A percentile compares a stretch with the other conserved stretches of the same genome.
Conservation (phyloP, 1,140 invertebrate species). For the Philotrypesis tridentata region DNA sequence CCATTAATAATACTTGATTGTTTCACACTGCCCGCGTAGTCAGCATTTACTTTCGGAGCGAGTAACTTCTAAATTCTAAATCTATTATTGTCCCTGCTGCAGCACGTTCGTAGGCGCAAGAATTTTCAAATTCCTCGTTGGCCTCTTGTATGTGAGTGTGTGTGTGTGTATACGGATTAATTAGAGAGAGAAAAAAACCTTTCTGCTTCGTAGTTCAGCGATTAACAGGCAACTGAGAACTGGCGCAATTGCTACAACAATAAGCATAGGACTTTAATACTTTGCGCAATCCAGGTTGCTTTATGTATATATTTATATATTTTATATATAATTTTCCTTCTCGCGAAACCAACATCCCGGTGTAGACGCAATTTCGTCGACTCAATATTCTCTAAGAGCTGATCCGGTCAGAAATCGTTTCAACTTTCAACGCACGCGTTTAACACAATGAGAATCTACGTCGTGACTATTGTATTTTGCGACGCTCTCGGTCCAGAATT, state of each 20-base stretch:
- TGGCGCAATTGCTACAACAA: conserved; percentile 13
- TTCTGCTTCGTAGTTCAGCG: conserved; percentile 2
- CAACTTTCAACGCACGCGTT: background rate
- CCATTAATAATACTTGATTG: conserved; percentile 48
- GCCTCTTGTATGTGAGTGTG: too few relatives aligned
- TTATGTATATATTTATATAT: too few relatives aligned
- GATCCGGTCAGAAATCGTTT: background rate
- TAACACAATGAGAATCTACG: background rate
- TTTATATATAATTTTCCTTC: background rate
- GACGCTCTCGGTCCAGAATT: too few relatives aligned
- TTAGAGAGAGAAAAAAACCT: conserved; percentile 8
- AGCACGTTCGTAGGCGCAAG: conserved; percentile 49
- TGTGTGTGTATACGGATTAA: conserved; percentile 14
- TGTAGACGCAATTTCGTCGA: background rate
- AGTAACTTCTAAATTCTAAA: conserved; percentile 46
- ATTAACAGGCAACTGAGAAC: conserved; percentile 31
- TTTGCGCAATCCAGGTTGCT: background rate
- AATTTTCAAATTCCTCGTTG: conserved; percentile 15
- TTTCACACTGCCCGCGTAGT: conserved; percentile 25
- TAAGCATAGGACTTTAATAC: conserved; percentile 23
- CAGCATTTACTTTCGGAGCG: background rate
- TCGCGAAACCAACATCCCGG: too few relatives aligned
- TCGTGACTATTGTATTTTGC: background rate
- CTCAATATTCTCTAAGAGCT: background rate
- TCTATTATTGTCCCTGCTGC: conserved; percentile 62